These are phyloP conservation scores for Ectemnius continuus DNA, from an alignment of 2,888 invertebrate genomes.

Conservation along the genomic window DNA sequence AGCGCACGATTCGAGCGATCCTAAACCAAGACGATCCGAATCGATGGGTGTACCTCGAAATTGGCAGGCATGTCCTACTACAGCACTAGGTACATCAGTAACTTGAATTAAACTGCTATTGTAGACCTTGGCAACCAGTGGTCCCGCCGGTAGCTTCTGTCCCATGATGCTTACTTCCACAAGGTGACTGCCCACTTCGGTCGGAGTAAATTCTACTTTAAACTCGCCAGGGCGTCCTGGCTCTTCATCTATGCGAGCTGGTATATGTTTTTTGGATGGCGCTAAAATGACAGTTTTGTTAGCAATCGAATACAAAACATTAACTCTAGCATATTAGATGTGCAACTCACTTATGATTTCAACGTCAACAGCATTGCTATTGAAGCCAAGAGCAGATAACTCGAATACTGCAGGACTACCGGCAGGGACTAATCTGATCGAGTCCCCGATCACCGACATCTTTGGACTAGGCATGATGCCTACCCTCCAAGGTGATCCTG, in stretches of 20 bases:
- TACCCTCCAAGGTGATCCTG: conserved; percentile 97
- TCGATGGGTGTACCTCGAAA: conserved; percentile 87
- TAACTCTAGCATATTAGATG: background rate
- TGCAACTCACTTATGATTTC: conserved; percentile 79
- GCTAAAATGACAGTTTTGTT: conserved; percentile 77
- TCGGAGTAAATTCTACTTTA: conserved; percentile 94
- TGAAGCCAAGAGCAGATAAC: conserved; percentile 85
- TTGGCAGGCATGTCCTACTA: conserved; percentile 97
- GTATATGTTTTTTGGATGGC: conserved; percentile 90
- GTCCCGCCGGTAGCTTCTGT: conserved; percentile 92
- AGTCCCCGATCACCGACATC: conserved; percentile 90
- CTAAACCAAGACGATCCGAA: too few relatives aligned
- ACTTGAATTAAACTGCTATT: conserved; percentile 96
- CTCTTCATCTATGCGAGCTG: conserved; percentile 90
- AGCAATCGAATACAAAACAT: background rate
- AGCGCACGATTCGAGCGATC: background rate
- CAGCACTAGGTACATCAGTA: conserved; percentile 94
- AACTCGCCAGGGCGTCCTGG: conserved; percentile 89
- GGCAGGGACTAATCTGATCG: conserved; percentile 93
- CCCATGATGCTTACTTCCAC: conserved; percentile 95
- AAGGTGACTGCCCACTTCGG: conserved; percentile 96
- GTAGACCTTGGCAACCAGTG: conserved; percentile 95
- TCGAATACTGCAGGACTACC: conserved; percentile 94
- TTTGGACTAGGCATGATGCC: conserved; percentile 90
- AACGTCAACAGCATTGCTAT: conserved; percentile 80